A percentile compares a stretch with the other conserved stretches of the same genome.
These are phyloP conservation scores for Lasioglossum malachurum DNA, from an alignment of 2,888 invertebrate genomes.

Conservation along the genomic window DNA sequence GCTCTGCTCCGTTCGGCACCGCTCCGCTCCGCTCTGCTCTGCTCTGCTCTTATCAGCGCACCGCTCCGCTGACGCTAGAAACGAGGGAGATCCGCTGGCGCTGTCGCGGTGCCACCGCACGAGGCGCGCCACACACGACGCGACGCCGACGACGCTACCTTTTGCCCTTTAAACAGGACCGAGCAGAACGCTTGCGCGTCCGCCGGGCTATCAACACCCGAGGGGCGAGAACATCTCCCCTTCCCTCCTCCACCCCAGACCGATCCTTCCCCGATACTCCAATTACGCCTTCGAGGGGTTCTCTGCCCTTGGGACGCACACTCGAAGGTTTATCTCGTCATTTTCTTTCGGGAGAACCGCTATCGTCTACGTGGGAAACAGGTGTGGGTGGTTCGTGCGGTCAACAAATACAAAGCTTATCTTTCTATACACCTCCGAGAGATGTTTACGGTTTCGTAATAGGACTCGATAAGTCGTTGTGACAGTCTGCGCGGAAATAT, in stretches of 20 bases:
- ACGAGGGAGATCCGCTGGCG: slow-evolving; percentile 18
- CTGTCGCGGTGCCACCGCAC: slow-evolving; percentile 7
- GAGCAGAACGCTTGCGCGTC: slow-evolving; percentile 48
- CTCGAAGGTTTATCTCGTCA: neutral
- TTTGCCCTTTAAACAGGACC: slow-evolving; percentile 27
- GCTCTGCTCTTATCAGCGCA: slow-evolving; percentile 72
- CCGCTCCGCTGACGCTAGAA: slow-evolving; percentile 36
- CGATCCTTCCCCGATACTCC: neutral
- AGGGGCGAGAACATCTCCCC: neutral
- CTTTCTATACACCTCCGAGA: neutral
- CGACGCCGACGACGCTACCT: neutral
- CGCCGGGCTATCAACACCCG: neutral
- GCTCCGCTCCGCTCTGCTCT: slow-evolving; percentile 18
- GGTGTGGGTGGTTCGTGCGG: neutral
- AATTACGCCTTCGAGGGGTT: neutral
- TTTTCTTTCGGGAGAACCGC: neutral
- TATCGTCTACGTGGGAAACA: neutral
- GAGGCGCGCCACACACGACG: neutral
- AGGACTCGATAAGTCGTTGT: neutral
- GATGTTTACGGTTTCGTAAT: neutral
- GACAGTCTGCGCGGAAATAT: neutral
- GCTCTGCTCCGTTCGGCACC: slow-evolving; percentile 71
- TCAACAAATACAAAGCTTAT: neutral
- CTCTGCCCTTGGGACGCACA: neutral
- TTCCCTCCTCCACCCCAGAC: no score